Conservation (phyloP, 2,113 vertebrate species). For the Amphilophus citrinellus region DNA sequence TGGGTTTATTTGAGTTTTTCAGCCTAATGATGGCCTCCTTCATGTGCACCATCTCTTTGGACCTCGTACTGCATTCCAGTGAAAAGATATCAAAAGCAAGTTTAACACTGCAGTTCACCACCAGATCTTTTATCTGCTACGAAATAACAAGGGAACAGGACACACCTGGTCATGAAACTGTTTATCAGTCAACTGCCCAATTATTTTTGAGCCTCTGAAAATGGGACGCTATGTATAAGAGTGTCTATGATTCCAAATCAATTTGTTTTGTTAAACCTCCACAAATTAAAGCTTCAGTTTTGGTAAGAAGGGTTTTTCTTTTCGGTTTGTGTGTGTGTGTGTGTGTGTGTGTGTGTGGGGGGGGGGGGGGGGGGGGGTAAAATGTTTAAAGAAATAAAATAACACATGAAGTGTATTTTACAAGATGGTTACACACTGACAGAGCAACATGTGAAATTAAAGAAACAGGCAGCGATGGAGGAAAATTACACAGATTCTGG, state of each 20-base stretch:
- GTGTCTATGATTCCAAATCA: neutral
- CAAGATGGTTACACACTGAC: neutral
- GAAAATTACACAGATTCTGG: constrained; percentile 29
- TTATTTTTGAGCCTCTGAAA: no score
- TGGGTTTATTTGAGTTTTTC: neutral
- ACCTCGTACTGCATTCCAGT: no score
- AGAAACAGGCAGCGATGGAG: constrained; percentile 15
- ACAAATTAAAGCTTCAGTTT: no score
- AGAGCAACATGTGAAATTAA: neutral
- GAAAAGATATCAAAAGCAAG: fast-evolving
- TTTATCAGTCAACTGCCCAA: neutral
- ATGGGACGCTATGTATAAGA: neutral
- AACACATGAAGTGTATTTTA: neutral
- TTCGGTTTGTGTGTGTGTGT: no score
- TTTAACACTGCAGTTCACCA: neutral
- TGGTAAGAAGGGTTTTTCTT: no score
- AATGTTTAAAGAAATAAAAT: no score
- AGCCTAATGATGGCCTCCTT: fast-evolving
- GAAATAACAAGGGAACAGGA: neutral
- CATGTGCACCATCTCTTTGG: no score
- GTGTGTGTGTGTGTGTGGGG: no score
- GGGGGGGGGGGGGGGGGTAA: no score
- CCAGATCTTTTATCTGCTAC: neutral
- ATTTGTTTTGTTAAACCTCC: no score
- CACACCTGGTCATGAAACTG: neutral